Base-by-base conservation (phyloP, 2,888 invertebrate genomes). In the Agrochola circellaris region DNA sequence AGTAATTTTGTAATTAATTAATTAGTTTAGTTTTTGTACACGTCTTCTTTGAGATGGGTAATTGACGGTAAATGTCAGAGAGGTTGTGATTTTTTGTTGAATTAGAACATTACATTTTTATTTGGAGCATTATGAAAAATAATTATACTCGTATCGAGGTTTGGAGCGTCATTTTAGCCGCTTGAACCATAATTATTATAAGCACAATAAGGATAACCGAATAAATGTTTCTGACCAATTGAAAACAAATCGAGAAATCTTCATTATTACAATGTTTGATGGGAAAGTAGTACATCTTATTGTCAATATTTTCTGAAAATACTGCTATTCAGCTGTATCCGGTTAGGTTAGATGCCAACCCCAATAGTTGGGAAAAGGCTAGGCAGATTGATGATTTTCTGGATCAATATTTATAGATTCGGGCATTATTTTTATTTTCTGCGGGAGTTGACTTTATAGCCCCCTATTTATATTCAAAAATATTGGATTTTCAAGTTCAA, bases 1-100 rank as follows among this genome's bases (percentile, higher is more conserved):
- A 61, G 75, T 83, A 76, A 85, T 85, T 72, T 69, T 69, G 56
- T 73, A 67, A 85, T 85, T 85, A 77, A 85, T 85, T 76, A 83
- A 83, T 85, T 70, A 73, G 82, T 85, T 81, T 85, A 83, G 62
- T 70, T 83, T 77, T 83, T 83, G 61, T 69, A 2, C 6, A 20
- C 17, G 9, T 64, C 73, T 56, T 82, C 48, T 69, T 69, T 56
- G 48, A 0, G 48, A 30, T 79, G 62, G 58, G 78, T 79, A 79
- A 81, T 80, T 77, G 77, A 71, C 38, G 56, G 81, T 77, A 42
- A 67, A 81, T 71, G 54, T 76, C 34, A 30, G 64, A 51, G 38
- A 9, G n/a, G 61, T 72, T 66, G 11, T 0, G 38, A 4, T 54
- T 69, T 79, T 79, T 45, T 51, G 8, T 51, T 0, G 20, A 51